Conservation (phyloP, 2,888 invertebrate genomes). For the Nezara viridula region DNA sequence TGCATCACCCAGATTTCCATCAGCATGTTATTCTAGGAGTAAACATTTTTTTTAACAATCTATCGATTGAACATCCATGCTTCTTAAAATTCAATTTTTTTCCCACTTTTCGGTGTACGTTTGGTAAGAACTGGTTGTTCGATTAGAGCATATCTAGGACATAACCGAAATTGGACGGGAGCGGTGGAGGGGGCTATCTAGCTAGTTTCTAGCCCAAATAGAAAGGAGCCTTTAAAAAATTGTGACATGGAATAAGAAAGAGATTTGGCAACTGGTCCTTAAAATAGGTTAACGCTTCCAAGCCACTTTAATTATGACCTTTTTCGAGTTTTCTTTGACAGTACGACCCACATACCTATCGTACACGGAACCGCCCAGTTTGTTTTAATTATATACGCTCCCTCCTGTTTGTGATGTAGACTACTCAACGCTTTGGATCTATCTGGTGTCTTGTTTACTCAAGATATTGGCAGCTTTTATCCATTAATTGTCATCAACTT, state of each 20-base stretch:
- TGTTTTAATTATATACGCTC: neutral
- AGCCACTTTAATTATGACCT: constrained; percentile 57
- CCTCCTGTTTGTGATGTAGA: neutral
- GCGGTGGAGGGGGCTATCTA: constrained; percentile 35
- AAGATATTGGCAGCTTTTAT: neutral
- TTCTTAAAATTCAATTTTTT: too few species aligned
- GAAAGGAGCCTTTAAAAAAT: constrained; percentile 49
- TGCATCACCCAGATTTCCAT: neutral
- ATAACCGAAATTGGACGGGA: constrained; percentile 30
- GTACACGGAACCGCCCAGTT: constrained; percentile 28
- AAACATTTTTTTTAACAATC: too few species aligned
- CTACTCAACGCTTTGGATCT: neutral
- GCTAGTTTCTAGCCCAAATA: constrained; percentile 48
- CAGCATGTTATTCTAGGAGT: too few species aligned
- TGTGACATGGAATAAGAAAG: constrained; percentile 55
- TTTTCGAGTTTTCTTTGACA: constrained; percentile 32
- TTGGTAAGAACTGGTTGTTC: constrained; percentile 12
- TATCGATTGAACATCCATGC: too few species aligned
- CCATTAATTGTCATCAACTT: neutral
- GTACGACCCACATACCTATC: constrained; percentile 54
- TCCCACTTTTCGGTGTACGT: neutral
- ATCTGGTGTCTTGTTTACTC: neutral
- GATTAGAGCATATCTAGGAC: constrained; percentile 34
- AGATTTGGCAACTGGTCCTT: constrained; percentile 57
- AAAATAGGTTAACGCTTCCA: constrained; percentile 55